Conservation (phyloP, 2,888 invertebrate genomes). For the Danaus chrysippus region DNA sequence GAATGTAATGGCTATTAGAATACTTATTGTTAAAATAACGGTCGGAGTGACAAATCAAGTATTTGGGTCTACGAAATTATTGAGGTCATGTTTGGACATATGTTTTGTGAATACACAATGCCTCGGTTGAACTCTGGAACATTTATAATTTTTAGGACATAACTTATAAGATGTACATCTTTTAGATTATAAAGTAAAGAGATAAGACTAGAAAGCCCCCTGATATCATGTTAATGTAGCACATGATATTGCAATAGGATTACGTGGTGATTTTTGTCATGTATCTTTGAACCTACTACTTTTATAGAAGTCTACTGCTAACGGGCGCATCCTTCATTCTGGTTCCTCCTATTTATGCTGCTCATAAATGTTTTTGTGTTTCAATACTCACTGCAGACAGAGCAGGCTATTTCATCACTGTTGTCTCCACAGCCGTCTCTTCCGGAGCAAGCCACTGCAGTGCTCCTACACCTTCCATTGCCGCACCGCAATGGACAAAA, state of each 20-base stretch:
- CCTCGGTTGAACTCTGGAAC: not conserved
- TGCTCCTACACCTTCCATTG: conserved; percentile 92
- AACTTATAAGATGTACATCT: too few species aligned
- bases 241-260: too few species aligned
- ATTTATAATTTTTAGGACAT: too few species aligned
- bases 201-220: too few species aligned
- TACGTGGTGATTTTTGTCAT: too few species aligned
- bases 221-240: too few species aligned
- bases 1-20: not conserved
- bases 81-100: conserved; percentile 22
- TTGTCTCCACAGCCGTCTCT: conserved; percentile 95
- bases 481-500: conserved; percentile 91
- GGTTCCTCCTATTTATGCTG: not conserved
- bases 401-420: conserved; percentile 90
- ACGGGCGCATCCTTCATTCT: too few species aligned
- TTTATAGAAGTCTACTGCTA: too few species aligned
- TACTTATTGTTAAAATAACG: conserved; percentile 19
- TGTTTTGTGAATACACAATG: conserved; percentile 20
- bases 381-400: conserved; percentile 89
- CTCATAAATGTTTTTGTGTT: not conserved
- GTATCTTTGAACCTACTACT: too few species aligned
- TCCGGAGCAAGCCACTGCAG: conserved; percentile 93
- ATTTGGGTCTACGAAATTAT: conserved; percentile 18
- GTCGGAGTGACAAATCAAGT: conserved; percentile 21
- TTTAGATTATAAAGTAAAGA: too few species aligned